phyloP scores from a whole-genome alignment of 2,113 vertebrate genomes.

The Gnathochromis pfefferi region DNA sequence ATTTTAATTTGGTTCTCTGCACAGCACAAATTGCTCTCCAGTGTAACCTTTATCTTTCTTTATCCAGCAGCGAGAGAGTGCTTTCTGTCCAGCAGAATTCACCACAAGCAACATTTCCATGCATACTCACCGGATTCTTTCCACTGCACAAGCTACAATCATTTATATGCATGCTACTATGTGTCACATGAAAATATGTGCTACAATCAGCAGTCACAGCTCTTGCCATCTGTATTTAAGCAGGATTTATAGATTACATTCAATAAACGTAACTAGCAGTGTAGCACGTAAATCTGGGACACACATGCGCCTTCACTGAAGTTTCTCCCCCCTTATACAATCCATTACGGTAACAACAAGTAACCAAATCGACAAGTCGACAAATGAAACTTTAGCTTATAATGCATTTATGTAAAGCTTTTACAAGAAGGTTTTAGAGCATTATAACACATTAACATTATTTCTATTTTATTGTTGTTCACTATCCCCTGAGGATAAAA shows the following conservation, averaged over 20 bases:
- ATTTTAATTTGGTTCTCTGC: constrained; percentile 20
- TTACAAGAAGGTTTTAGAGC: background rate
- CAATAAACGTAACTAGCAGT: background rate
- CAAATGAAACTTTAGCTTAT: background rate
- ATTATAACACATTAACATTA: background rate
- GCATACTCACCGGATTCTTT: background rate
- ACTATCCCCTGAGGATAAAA: background rate
- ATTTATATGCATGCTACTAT: background rate
- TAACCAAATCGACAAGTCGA: background rate
- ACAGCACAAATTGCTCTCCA: constrained; percentile 20
- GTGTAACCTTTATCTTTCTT: constrained; percentile 35
- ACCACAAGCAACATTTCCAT: background rate
- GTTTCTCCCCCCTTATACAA: background rate
- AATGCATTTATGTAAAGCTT: background rate
- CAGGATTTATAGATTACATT: constrained; percentile 16
- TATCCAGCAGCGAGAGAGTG: background rate
- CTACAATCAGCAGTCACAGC: background rate
- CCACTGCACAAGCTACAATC: background rate
- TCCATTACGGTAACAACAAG: background rate
- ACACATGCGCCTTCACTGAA: background rate
- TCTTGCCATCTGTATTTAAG: constrained; percentile 11
- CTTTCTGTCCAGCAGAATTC: background rate
- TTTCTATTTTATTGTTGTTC: background rate
- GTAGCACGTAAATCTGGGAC: background rate
- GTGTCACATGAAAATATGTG: background rate